Conservation (phyloP, 2,888 invertebrate genomes). For the Teinopalpus imperialis region DNA sequence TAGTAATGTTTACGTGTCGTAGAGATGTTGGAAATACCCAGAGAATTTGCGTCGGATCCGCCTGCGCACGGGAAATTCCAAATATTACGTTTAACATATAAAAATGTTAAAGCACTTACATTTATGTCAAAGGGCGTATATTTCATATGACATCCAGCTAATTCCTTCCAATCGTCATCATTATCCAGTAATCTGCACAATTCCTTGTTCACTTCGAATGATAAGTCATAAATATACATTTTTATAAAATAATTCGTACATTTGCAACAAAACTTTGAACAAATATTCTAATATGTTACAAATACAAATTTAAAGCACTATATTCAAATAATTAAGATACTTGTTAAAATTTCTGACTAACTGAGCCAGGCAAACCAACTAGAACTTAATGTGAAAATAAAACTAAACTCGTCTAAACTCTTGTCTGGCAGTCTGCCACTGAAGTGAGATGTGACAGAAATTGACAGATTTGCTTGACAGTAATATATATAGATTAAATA, state of each 20-base stretch:
- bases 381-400: background rate
- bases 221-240: constrained; percentile 86
- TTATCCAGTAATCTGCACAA: constrained; percentile 90
- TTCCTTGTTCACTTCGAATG: constrained; percentile 85
- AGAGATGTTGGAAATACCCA: constrained; percentile 30
- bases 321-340: too few relatives aligned
- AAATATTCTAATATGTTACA: too few relatives aligned
- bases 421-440: too few relatives aligned
- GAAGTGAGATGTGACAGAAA: too few relatives aligned
- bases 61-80: constrained; percentile 44
- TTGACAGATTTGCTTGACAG: too few relatives aligned
- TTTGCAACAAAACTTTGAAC: constrained; percentile 4
- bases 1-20: too few relatives aligned
- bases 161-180: constrained; percentile 89
- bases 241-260: constrained; percentile 21
- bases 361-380: constrained; percentile 31
- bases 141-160: constrained; percentile 86
- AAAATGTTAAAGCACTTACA: constrained; percentile 52
- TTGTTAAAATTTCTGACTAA: constrained; percentile 34
- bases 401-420: too few relatives aligned
- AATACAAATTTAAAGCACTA: too few relatives aligned
- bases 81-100: constrained; percentile 11
- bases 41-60: constrained; percentile 22
- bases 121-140: constrained; percentile 83
- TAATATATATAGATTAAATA: too few relatives aligned